Evolutionary conservation across 2,888 invertebrate species (phyloP).

Genomic region (Heliconius hortense): DNA sequence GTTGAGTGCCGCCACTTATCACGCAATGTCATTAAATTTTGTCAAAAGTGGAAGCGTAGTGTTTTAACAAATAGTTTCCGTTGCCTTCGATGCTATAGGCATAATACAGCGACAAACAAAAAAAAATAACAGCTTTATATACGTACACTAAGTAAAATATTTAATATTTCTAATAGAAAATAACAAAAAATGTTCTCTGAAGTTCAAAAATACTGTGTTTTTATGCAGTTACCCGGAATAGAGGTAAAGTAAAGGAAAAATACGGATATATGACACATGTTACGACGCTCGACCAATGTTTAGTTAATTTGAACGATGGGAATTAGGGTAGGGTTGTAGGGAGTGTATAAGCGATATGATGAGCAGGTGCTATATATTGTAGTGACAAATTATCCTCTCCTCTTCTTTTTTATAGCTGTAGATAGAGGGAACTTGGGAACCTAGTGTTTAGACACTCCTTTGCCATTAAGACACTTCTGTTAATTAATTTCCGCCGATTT

Average conservation of each 20-base stretch:
- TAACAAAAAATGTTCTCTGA: background rate
- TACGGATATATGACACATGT: conserved; percentile 26
- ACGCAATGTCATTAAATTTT: too few species aligned
- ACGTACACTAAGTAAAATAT: background rate
- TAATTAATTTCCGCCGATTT: too few species aligned
- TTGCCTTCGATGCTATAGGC: too few species aligned
- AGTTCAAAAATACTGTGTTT: background rate
- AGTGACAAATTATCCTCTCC: too few species aligned
- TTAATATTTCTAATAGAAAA: background rate
- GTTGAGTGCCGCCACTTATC: too few species aligned
- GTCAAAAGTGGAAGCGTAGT: too few species aligned
- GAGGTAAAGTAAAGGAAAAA: conserved; percentile 25
- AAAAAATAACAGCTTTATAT: background rate
- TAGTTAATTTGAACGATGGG: conserved; percentile 30
- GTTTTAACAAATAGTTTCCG: too few species aligned
- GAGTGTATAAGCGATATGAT: background rate
- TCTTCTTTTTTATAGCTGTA: too few species aligned
- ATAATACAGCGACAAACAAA: background rate
- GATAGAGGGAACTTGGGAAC: too few species aligned
- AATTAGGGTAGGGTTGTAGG: conserved; percentile 7
- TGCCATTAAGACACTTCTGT: too few species aligned
- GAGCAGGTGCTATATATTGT: too few species aligned
- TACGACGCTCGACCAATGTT: conserved; percentile 22
- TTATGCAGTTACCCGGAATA: conserved; percentile 17
- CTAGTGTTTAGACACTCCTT: too few species aligned